These are phyloP conservation scores for Alethe diademata DNA, from an alignment of 2,113 vertebrate genomes.

Conservation along the genomic window DNA sequence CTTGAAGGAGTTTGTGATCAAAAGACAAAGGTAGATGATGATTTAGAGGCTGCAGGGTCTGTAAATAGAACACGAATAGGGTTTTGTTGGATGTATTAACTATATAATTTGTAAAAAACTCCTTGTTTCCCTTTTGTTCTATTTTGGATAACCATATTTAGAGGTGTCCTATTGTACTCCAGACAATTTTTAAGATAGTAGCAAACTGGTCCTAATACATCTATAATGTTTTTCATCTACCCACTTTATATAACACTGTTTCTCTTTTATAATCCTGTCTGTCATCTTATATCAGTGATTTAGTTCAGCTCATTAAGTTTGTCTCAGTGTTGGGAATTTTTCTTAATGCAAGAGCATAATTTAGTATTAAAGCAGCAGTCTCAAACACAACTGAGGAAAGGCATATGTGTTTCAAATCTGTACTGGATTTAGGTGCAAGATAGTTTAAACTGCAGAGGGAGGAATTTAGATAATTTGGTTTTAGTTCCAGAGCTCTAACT, in stretches of 20 bases:
- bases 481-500: not conserved
- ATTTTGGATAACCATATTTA: not conserved
- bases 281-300: not conserved
- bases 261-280: not conserved
- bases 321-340: not conserved
- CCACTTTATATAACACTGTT: not conserved
- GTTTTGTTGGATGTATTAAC: not conserved
- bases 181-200: not conserved
- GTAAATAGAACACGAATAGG: not conserved
- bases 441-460: not conserved
- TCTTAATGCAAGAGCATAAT: not conserved
- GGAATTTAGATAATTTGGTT: not conserved
- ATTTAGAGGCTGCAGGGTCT: not conserved
- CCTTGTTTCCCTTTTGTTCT: not conserved
- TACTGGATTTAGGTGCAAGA: not conserved
- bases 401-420: not conserved
- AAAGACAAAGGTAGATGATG: not conserved
- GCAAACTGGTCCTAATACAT: not conserved
- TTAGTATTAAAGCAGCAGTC: not conserved
- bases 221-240: not conserved
- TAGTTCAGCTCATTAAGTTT: not conserved
- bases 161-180: not conserved
- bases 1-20: not conserved
- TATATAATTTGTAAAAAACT: not conserved
- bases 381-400: not conserved